Evolutionary conservation across 2,888 invertebrate genomes (phyloP).

Genomic region (Polyommatus iphigenia): DNA sequence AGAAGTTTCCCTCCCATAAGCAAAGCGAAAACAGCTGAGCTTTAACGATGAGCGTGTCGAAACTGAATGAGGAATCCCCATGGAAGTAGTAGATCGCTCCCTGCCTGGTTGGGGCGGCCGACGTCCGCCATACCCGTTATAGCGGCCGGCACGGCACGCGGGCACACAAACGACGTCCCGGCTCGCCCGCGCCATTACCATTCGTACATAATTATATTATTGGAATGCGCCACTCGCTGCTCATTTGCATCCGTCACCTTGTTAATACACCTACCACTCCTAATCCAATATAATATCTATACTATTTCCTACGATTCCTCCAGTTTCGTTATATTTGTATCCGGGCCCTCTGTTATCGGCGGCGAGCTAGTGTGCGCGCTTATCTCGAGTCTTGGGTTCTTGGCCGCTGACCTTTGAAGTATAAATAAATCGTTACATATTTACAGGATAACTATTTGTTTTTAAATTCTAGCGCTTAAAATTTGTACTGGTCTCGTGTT

Average conservation of each 20-base stretch:
- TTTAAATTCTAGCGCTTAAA: not conserved
- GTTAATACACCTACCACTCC: not conserved
- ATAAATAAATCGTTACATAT: slow-evolving; percentile 6
- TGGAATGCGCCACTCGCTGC: not conserved
- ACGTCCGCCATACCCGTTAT: no score
- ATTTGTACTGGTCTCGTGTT: not conserved
- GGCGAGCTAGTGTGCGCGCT: not conserved
- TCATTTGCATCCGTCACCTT: not conserved
- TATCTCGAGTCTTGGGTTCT: not conserved
- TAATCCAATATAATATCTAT: not conserved
- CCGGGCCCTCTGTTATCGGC: not conserved
- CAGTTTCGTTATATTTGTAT: not conserved
- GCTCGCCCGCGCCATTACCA: no score
- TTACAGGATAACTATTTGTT: not conserved
- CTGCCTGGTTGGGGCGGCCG: no score
- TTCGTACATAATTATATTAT: no score
- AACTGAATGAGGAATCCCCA: no score
- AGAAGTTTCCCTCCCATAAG: no score
- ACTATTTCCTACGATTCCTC: not conserved
- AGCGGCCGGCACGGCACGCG: no score
- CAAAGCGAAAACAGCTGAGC: no score
- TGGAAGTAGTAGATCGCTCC: no score
- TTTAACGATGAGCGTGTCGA: no score
- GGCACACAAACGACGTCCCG: no score
- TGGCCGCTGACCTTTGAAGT: not conserved